Conservation (phyloP, 1,140 invertebrate genomes). For the Penaeus vannamei region DNA sequence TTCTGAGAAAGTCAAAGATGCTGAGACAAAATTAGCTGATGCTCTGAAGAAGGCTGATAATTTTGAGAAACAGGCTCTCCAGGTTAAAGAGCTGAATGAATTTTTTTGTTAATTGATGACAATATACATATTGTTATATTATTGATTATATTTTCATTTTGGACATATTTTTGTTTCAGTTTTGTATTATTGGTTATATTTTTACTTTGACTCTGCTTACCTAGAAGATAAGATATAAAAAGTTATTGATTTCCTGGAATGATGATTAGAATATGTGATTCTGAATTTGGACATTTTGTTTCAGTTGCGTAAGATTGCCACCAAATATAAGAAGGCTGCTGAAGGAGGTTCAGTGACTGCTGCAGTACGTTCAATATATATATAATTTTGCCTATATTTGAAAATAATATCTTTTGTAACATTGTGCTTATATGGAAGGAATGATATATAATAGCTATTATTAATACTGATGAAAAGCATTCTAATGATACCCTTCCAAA, state of each 20-base stretch:
- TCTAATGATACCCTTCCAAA: too few species aligned
- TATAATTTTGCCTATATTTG: background rate
- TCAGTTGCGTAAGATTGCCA: constrained; percentile 89
- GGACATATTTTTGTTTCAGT: background rate
- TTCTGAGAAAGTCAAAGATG: constrained; percentile 78
- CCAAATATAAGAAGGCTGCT: constrained; percentile 85
- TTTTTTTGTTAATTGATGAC: background rate
- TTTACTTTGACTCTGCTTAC: background rate
- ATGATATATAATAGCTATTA: too few species aligned
- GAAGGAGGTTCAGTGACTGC: constrained; percentile 71
- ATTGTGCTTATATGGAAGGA: too few species aligned
- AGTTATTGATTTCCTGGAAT: background rate
- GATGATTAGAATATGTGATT: constrained; percentile 52
- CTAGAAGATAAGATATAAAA: background rate
- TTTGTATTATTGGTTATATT: background rate
- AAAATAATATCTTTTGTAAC: too few species aligned
- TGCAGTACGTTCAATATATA: background rate
- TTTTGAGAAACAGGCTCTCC: constrained; percentile 81
- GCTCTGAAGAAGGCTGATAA: constrained; percentile 70
- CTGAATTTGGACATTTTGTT: constrained; percentile 55
- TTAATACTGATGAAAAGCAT: too few species aligned
- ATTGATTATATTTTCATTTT: background rate
- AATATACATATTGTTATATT: background rate
- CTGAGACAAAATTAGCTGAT: constrained; percentile 48
- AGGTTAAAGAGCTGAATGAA: constrained; percentile 70